These are phyloP conservation scores for Phylloscopus whistleri DNA, from an alignment of 2,113 vertebrate genomes.

Conservation along the genomic window DNA sequence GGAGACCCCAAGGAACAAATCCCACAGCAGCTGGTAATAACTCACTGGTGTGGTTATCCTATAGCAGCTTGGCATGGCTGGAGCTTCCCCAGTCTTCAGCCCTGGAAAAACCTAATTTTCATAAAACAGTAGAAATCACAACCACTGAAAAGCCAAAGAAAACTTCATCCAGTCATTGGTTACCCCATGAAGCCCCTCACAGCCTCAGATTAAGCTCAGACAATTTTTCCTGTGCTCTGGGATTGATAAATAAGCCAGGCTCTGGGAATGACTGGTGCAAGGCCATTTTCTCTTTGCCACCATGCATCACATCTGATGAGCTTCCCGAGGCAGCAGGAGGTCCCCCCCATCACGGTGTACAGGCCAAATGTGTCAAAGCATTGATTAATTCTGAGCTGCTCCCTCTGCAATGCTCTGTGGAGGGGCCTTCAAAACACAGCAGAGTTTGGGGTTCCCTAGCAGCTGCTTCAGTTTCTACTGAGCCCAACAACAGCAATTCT, in stretches of 20 bases:
- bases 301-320: background rate
- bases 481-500: background rate
- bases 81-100: background rate
- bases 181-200: background rate
- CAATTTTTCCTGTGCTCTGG: background rate
- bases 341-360: too few relatives aligned
- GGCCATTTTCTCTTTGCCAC: background rate
- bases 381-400: background rate
- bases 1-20: background rate
- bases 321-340: background rate
- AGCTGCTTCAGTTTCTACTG: background rate
- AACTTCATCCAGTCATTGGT: background rate
- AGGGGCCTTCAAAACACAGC: background rate
- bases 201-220: background rate
- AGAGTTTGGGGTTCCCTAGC: background rate
- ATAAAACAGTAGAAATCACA: background rate
- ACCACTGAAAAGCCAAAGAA: background rate
- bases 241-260: background rate
- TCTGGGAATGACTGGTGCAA: background rate
- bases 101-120: background rate
- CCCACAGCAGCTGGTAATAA: background rate
- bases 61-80: background rate
- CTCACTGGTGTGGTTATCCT: background rate
- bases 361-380: background rate
- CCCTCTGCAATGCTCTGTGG: accelerated